A percentile compares a stretch with the other conserved stretches of the same genome.
Evolutionary conservation across 2,113 vertebrate species (phyloP).

Genomic region (Ivindomyrus marchei): DNA sequence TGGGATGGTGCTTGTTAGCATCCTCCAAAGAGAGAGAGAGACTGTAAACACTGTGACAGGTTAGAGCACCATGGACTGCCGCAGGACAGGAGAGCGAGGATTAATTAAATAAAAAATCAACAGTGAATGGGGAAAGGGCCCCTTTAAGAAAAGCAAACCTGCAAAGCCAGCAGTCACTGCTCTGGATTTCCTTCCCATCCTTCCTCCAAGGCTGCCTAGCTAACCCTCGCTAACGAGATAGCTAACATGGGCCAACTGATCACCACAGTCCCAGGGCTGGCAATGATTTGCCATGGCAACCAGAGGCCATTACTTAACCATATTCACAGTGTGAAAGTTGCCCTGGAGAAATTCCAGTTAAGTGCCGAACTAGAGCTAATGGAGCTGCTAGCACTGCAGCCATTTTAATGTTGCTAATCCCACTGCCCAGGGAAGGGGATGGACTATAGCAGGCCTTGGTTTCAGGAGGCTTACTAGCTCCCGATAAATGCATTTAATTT

Average conservation of each 20-base stretch:
- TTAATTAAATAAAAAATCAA: background rate
- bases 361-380: background rate
- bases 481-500: background rate
- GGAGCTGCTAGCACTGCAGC: background rate
- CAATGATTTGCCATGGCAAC: background rate
- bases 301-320: background rate
- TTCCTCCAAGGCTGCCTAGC: background rate
- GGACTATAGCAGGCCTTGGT: background rate
- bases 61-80: background rate
- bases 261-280: background rate
- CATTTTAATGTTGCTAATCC: background rate
- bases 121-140: background rate
- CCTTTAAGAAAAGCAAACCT: background rate
- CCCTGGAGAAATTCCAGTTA: background rate
- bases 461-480: background rate
- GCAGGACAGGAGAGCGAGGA: background rate
- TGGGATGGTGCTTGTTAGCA: background rate
- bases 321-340: background rate
- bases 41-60: background rate
- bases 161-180: background rate
- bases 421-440: background rate
- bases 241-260: background rate
- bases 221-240: background rate
- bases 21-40: background rate
- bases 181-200: background rate